phyloP scores from a whole-genome alignment of 2,888 invertebrate genomes.

The Sphaeridia pumilis region DNA sequence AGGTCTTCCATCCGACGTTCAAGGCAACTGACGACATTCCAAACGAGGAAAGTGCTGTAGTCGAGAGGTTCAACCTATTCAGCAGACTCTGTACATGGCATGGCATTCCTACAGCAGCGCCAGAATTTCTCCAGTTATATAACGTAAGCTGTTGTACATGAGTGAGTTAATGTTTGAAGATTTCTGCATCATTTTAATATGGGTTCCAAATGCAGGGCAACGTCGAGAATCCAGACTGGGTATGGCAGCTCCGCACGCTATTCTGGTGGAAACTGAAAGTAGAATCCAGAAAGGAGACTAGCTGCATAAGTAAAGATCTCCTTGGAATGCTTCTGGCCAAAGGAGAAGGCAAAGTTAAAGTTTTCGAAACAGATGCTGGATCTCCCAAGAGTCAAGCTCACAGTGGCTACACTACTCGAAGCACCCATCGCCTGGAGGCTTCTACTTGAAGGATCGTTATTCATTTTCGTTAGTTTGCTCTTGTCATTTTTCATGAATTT shows the following conservation, averaged over 20 bases:
- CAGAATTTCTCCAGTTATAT: constrained; percentile 25
- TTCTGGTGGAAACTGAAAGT: constrained; percentile 23
- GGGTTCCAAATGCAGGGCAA: no score
- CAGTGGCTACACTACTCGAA: no score
- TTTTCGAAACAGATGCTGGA: constrained; percentile 31
- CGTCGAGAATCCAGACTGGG: constrained; percentile 19
- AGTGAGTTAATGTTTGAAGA: no score
- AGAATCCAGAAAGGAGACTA: neutral
- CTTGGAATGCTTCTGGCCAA: constrained; percentile 7
- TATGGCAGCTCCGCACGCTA: constrained; percentile 27
- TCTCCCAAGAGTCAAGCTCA: neutral
- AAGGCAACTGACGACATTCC: constrained; percentile 17
- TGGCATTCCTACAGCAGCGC: constrained; percentile 26
- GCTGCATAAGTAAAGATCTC: constrained; percentile 8
- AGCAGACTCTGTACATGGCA: constrained; percentile 25
- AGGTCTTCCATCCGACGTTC: constrained; percentile 28
- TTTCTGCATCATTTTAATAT: no score
- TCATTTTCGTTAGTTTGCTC: no score
- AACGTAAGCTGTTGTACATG: no score
- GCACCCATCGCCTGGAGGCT: no score
- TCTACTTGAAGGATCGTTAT: no score
- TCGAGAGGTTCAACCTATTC: constrained; percentile 25
- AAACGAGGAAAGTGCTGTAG: constrained; percentile 22
- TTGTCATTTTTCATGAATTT: no score
- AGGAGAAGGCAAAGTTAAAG: constrained; percentile 6